Percentiles rank a stretch among this genome's conserved stretches.
These are phyloP conservation scores for Tragelaphus strepsiceros DNA, from an alignment of 2,113 vertebrate species.

Conservation along the genomic window DNA sequence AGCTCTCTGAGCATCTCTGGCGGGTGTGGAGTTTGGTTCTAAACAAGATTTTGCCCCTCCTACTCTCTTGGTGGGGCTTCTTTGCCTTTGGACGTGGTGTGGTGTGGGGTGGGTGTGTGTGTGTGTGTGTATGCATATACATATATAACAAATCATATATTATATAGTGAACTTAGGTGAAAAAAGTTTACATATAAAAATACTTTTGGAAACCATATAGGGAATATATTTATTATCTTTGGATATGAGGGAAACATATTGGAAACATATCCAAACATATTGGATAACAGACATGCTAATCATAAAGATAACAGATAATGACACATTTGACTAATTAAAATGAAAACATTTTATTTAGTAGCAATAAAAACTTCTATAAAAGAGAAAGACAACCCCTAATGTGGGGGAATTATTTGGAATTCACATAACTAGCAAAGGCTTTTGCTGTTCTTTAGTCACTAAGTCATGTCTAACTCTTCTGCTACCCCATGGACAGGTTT, in stretches of 20 bases:
- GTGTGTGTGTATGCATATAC: accelerated
- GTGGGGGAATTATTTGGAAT: neutral
- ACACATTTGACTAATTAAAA: neutral
- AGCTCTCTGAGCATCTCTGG: neutral
- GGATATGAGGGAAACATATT: neutral
- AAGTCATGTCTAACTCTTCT: neutral
- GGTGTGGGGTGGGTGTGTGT: neutral
- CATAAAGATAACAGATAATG: neutral
- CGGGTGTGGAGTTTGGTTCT: neutral
- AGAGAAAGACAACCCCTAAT: neutral
- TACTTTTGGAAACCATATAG: neutral
- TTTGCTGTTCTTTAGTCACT: neutral
- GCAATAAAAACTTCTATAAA: neutral
- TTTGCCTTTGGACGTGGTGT: neutral
- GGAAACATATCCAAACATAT: too few species aligned
- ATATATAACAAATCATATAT: neutral
- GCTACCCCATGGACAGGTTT: neutral
- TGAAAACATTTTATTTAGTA: neutral
- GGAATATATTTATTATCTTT: neutral
- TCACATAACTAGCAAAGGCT: neutral
- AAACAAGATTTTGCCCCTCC: neutral
- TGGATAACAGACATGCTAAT: neutral
- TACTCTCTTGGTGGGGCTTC: neutral
- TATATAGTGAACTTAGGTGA: neutral
- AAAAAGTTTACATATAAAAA: neutral